Base-by-base conservation (phyloP, 2,888 invertebrate genomes). In the Hipparchia sbordonii region DNA sequence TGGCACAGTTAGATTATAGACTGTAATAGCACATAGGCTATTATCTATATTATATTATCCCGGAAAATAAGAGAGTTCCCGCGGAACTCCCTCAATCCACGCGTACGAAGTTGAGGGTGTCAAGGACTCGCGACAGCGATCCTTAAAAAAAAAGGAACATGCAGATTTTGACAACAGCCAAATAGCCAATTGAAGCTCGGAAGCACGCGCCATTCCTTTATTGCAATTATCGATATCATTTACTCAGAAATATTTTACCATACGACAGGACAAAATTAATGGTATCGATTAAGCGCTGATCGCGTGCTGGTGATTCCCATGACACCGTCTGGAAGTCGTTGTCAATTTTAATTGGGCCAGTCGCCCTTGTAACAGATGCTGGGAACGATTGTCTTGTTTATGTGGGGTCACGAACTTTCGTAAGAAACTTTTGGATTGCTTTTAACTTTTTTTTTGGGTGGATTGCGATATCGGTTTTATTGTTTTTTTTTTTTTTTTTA, bases 341-440 rank as follows among this genome's bases (percentile, higher is more conserved):
- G 93, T 92, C 91, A 91, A 88, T 87, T 92, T 92, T 93, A 93
- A 93, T 93, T 93, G 93, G 93, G 87, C 88, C 86, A 82, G 85
- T 89, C 90, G 84, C 84, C 89, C 86, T 86, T 87, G 81, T 87
- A 39, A 86, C 80, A 81, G 93, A 93, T 92, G 80, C 78, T 81
- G 77, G 77, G 74, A 76, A 79, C 84, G 93, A 93, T 93, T 90
- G 84, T 83, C 82, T 82, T 85, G 87, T 89, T 91, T 91, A 89
- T 89, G 87, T 87, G 85, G 83, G 90, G 89, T 90, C 89, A 88
- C 84, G 85, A 86, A 87, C 83, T 87, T 85, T 86, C 80, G 80
- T 82, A 84, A 74, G 69, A 72, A 70, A 66, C 39, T 66, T 68
- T 60, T 59, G 23, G 33, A 65, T 23, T 33, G 52, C 10, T 65